Conservation (phyloP, 2,113 vertebrate species). For the Rhynchomys soricoides region DNA sequence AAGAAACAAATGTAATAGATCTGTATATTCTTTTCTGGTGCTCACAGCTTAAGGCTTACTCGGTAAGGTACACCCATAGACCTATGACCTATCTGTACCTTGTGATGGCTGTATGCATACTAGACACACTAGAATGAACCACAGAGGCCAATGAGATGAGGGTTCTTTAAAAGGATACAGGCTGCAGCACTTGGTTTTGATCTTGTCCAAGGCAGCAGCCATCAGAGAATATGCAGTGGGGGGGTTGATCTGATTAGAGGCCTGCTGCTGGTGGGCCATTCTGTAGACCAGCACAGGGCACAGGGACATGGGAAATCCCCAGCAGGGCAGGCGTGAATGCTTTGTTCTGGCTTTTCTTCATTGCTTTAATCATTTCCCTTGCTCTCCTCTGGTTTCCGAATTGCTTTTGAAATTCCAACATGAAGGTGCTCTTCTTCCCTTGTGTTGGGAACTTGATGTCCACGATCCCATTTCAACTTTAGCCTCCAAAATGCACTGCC, state of each 20-base stretch:
- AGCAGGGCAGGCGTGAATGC: neutral
- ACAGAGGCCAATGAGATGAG: neutral
- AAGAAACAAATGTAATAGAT: neutral
- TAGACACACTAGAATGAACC: neutral
- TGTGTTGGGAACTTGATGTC: neutral
- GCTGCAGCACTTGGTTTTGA: conserved; percentile 24
- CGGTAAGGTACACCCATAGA: neutral
- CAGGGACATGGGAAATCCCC: conserved; percentile 10
- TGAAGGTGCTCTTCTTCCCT: neutral
- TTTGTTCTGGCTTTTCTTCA: neutral
- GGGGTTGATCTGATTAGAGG: conserved; percentile 69
- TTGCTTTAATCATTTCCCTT: conserved; percentile 67
- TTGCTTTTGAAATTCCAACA: conserved; percentile 39
- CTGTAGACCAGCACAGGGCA: conserved; percentile 32
- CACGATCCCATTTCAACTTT: neutral
- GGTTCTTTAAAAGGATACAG: conserved; percentile 5
- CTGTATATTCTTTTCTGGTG: neutral
- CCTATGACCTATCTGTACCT: neutral
- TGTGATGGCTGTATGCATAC: fast-evolving
- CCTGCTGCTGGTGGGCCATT: conserved; percentile 27
- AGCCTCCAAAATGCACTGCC: neutral
- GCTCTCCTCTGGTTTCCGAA: neutral
- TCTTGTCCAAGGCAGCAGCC: conserved; percentile 12
- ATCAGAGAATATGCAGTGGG: conserved; percentile 38
- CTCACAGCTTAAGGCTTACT: fast-evolving